Evolutionary conservation across 2,888 invertebrate genomes (phyloP), one percentile per base, ranked within the genome.

Genomic region (Platerodrilus igneus): DNA sequence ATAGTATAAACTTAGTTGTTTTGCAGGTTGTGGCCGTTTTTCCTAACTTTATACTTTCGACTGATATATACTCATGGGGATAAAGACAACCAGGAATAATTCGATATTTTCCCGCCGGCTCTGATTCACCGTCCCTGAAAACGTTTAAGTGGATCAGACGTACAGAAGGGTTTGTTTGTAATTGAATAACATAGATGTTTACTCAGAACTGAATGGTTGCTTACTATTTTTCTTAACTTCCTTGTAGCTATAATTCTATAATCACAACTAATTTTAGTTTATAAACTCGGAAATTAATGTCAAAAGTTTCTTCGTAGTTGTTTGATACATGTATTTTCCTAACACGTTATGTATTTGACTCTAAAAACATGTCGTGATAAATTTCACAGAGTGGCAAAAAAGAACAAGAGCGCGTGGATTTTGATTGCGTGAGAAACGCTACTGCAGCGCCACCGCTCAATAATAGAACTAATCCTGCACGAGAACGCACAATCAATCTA

Each of bases 401-500:
- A 50, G 54, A 55, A 52, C 49, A 46, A 37, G 48, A 40, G 49
- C 37, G 52, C 50, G 54, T 51, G 50, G 39, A 45, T 31, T 40
- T 47, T 44, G 51, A 48, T 56, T 52, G 56, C 56, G 56, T 56
- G 56, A 52, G 55, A 56, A 56, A 56, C 56, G 53, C 52, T 41
- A 55, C 51, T 53, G 45, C 45, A 51, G 46, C 53, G 48, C 54
- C 52, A 43, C 50, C 54, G 56, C 49, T 55, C 56, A 51, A 55
- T 56, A 56, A 55, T 52, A 52, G 53, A 55, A 56, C 56, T 55
- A 56, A 56, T 55, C 52, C 52, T 40, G 56, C 60, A 60, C 60
- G 60, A 55, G 56, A 60, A 60, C 58, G 58, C 58, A 59, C 60
- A 58, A 60, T 60, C 59, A 59, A 60, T 60, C 60, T 60, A 50